These are phyloP conservation scores for Euproctis similis DNA, from an alignment of 2,888 invertebrate species.

Conservation along the genomic window DNA sequence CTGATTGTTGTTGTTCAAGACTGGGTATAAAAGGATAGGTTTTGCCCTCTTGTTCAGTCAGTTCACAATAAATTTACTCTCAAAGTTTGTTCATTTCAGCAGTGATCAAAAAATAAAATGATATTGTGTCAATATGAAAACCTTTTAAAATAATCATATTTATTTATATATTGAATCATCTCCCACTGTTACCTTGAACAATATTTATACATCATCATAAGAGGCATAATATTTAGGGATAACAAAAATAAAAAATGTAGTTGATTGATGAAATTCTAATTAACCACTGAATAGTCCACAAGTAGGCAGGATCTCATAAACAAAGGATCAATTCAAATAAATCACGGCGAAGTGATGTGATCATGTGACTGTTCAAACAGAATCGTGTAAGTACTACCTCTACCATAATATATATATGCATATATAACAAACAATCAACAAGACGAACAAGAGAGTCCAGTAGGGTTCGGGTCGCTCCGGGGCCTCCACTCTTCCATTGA, in stretches of 20 bases:
- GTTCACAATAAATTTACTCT: no score
- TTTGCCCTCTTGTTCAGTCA: constrained; percentile 50
- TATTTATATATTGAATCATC: constrained; percentile 51
- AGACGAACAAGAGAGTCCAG: constrained; percentile 53
- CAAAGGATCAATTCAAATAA: constrained; percentile 69
- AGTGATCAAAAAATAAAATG: constrained; percentile 12
- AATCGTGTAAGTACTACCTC: constrained; percentile 34
- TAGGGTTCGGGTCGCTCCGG: constrained; percentile 55
- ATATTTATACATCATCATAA: constrained; percentile 61
- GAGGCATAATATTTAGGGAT: constrained; percentile 68
- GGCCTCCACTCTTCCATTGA: constrained; percentile 67
- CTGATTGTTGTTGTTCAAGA: not conserved
- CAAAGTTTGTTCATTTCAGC: no score
- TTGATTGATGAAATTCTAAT: constrained; percentile 70
- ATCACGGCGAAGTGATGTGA: constrained; percentile 33
- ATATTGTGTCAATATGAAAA: constrained; percentile 51
- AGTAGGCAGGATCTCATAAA: constrained; percentile 71
- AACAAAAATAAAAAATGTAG: constrained; percentile 74
- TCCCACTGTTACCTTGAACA: constrained; percentile 64
- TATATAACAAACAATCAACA: constrained; percentile 14
- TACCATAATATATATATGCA: constrained; percentile 20
- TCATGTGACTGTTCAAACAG: constrained; percentile 34
- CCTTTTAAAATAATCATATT: constrained; percentile 57
- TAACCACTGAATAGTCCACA: constrained; percentile 72
- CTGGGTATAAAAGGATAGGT: constrained; percentile 32